phyloP scores from a whole-genome alignment of 2,888 invertebrate species.

The Cephus rjabovi region DNA sequence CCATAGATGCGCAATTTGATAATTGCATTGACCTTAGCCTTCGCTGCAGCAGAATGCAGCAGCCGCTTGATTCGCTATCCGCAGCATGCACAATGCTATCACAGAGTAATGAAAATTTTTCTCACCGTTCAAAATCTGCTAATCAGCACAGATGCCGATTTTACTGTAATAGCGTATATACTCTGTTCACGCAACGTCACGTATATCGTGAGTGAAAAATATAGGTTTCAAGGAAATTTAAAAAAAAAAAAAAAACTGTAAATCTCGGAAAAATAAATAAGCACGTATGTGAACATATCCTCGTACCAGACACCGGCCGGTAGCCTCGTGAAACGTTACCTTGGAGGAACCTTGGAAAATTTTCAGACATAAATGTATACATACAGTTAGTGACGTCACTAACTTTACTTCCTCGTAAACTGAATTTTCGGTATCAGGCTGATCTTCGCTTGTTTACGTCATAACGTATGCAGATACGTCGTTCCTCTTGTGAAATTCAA shows the following conservation, averaged over 20 bases:
- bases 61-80: neutral
- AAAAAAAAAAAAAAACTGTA: neutral
- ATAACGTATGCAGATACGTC: neutral
- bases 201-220: neutral
- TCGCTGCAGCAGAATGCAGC: constrained; percentile 26
- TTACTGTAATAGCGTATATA: neutral
- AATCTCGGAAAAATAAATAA: neutral
- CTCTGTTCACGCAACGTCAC: neutral
- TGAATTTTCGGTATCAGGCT: neutral
- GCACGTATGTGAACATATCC: neutral
- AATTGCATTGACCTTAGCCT: constrained; percentile 44
- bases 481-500: neutral
- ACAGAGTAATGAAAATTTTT: neutral
- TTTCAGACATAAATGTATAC: neutral
- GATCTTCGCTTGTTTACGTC: neutral
- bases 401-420: neutral
- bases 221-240: neutral
- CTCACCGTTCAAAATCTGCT: neutral
- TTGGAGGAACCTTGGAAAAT: neutral
- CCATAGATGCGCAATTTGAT: constrained; percentile 17
- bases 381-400: neutral
- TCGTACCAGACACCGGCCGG: neutral
- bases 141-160: neutral
- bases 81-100: neutral
- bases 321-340: neutral